Evolutionary conservation across 1,140 invertebrate genomes (phyloP).

Genomic region (Drosophila sechellia): DNA sequence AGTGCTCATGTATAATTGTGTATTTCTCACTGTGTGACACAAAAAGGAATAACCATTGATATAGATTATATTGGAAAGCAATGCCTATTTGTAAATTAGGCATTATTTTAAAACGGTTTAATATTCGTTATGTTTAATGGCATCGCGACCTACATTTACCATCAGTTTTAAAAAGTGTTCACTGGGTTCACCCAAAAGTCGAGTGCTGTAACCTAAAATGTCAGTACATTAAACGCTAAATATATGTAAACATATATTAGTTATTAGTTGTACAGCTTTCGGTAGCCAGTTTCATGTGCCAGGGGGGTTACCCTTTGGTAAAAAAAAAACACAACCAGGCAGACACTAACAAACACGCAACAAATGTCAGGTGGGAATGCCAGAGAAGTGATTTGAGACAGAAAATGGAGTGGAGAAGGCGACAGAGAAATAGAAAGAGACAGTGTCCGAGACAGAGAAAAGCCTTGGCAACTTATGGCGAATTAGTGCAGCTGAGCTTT

Average conservation of each 20-base stretch:
- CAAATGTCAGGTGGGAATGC: conserved; percentile 63
- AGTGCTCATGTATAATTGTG: background rate
- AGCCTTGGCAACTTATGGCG: conserved; percentile 66
- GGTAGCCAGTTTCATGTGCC: conserved; percentile 4
- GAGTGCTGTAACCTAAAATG: background rate
- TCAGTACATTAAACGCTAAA: background rate
- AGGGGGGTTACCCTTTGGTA: conserved; percentile 29
- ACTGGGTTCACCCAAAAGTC: background rate
- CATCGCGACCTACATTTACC: background rate
- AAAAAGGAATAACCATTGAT: background rate
- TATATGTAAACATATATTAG: conserved; percentile 2
- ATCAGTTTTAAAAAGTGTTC: background rate
- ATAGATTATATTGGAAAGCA: too few species aligned
- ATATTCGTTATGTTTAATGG: background rate
- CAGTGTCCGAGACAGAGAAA: conserved; percentile 46
- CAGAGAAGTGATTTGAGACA: conserved; percentile 12
- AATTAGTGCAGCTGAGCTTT: conserved; percentile 73
- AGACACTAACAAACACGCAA: conserved; percentile 63
- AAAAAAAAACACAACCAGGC: background rate
- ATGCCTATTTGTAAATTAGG: too few species aligned
- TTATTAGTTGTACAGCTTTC: conserved; percentile 14
- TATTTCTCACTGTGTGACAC: background rate
- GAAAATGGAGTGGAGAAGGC: conserved; percentile 9
- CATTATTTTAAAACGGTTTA: too few species aligned
- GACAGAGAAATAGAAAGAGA: conserved; percentile 8